Evolutionary conservation across 2,888 invertebrate genomes (phyloP).

Genomic region (Leucophora obtusa): DNA sequence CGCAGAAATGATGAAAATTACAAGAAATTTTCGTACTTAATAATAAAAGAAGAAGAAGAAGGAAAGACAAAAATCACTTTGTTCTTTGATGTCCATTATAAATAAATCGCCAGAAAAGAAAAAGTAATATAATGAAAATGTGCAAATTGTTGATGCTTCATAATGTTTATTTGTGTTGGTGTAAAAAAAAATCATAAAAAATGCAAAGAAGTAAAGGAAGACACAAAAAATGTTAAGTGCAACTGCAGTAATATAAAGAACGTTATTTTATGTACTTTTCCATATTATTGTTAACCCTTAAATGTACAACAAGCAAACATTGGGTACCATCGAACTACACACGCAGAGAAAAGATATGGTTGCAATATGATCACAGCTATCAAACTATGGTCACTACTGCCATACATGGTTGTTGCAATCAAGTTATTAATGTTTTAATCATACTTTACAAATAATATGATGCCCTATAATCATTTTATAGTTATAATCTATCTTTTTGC

Average conservation of each 20-base stretch:
- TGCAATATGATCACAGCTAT: no score
- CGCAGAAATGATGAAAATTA: constrained; percentile 43
- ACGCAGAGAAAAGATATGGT: no score
- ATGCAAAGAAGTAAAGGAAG: not conserved
- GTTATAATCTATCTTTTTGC: no score
- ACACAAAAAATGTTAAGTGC: constrained; percentile 30
- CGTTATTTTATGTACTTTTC: constrained; percentile 3
- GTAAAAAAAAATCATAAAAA: constrained; percentile 27
- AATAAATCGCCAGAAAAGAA: constrained; percentile 21
- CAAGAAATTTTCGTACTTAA: not conserved
- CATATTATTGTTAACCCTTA: constrained; percentile 19
- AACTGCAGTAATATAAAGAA: constrained; percentile 16
- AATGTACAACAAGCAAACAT: not conserved
- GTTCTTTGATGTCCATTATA: constrained; percentile 35
- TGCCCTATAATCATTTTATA: no score
- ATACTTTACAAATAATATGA: no score
- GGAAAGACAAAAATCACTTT: constrained; percentile 35
- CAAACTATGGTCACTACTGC: no score
- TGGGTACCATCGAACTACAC: no score
- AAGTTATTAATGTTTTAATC: no score
- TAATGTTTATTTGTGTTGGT: constrained; percentile 25
- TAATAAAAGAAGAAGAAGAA: not conserved
- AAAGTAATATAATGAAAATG: constrained; percentile 25
- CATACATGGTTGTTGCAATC: no score
- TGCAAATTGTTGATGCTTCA: constrained; percentile 40